Base-by-base conservation (phyloP, 2,113 vertebrate genomes). In the Capricornis sumatraensis region DNA sequence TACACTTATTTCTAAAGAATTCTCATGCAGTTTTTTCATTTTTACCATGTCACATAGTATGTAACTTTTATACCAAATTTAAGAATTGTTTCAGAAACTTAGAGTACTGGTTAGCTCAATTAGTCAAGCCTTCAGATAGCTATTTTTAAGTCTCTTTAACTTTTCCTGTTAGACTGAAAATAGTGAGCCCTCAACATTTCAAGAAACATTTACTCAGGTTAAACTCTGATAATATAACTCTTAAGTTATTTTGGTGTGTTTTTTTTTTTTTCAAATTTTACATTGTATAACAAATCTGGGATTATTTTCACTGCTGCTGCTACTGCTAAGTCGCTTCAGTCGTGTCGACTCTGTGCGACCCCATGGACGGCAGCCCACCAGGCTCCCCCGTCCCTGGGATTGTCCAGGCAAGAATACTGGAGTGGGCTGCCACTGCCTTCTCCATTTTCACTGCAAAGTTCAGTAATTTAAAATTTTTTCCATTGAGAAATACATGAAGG, bases 261-360 rank as follows among this genome's bases (percentile, higher is more conserved):
- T 60, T 95, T 85, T 33, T 96, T 71, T 96, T 86, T 30, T 92
- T 27, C 5, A n/a, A 91, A 81, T 52, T 97, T 88, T 93, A 88
- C 86, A 92, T 36, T 64, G 4, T 60, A 1, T 43, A 86, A 86
- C 43, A 89, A 93, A 95, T 94, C 21, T 88, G 47, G 43, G 50
- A 62, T 53, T 82, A 78, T 89, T 79, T 83, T 89, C 52, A 60
- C 13, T 25, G 14, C 53, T 58, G 57, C 25, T 58, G 57, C 57
- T 58, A 28, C 57, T 58, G 25, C 57, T 58, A 25, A 58, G 57
- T 12, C 11, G 2, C 11, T 58, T 58, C 57, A 58, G 57, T 28
- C 25, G 0, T 58, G 25, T 58, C 4, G 4, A 28, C 57, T 58
- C 25, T 58, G 57, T 58, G 57, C 2, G 11, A 58, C 25, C 57